These are phyloP conservation scores for Eulithis testata DNA, from an alignment of 2,888 invertebrate species.

Conservation along the genomic window DNA sequence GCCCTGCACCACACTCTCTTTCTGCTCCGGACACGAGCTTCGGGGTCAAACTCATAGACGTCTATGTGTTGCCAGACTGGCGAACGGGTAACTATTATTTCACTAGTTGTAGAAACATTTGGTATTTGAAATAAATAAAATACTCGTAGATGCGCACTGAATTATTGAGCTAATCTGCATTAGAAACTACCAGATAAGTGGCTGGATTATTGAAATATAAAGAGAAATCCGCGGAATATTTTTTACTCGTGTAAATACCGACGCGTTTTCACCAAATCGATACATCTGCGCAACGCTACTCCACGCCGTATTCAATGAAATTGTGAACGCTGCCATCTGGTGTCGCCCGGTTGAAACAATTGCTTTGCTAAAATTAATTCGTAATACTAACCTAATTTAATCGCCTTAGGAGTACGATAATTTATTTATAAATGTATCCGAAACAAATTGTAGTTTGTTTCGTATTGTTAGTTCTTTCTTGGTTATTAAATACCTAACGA, in stretches of 20 bases:
- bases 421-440: not conserved
- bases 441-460: not conserved
- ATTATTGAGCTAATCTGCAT: conserved; percentile 20
- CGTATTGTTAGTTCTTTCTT: not conserved
- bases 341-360: conserved; percentile 23
- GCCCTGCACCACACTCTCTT: conserved; percentile 81
- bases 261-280: conserved; percentile 69
- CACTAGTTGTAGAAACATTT: conserved; percentile 15
- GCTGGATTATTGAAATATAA: conserved; percentile 21
- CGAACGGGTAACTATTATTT: conserved; percentile 29
- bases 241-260: conserved; percentile 69
- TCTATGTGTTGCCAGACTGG: conserved; percentile 70
- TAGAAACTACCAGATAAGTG: conserved; percentile 2
- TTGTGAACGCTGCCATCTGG: conserved; percentile 68
- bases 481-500: not conserved
- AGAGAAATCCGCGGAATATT: conserved; percentile 46
- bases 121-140: conserved; percentile 21
- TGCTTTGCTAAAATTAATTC: conserved; percentile 15
- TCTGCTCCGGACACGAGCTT: conserved; percentile 83
- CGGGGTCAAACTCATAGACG: conserved; percentile 85
- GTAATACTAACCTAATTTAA: conserved; percentile 24
- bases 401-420: not conserved
- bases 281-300: conserved; percentile 79
- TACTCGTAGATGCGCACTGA: conserved; percentile 10
- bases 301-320: conserved; percentile 56